Evolutionary conservation across 2,797 vertebrate genomes (phyloP).

Genomic region (Acridotheres tristis): DNA sequence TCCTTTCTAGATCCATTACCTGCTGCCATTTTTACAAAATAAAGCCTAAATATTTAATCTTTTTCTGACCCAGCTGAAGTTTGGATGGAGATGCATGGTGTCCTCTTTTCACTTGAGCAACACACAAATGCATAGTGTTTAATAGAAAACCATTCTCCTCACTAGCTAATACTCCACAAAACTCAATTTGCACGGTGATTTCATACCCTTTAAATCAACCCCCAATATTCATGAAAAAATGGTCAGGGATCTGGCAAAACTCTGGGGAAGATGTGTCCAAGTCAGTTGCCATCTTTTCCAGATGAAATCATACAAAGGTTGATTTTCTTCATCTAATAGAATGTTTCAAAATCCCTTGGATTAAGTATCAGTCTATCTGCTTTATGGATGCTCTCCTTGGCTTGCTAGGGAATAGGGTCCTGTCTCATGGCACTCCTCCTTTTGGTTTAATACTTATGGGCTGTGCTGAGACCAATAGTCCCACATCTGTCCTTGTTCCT

Average conservation of each 20-base stretch:
- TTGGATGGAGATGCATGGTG: neutral
- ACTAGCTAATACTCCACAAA: neutral
- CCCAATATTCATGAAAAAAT: neutral
- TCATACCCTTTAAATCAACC: neutral
- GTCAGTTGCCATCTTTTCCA: neutral
- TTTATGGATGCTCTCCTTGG: neutral
- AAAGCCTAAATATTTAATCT: neutral
- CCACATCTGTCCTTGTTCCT: too few relatives aligned
- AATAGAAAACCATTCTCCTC: neutral
- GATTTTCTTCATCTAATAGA: neutral
- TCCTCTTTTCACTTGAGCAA: neutral
- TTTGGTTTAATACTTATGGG: neutral
- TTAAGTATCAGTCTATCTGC: neutral
- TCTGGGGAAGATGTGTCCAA: neutral
- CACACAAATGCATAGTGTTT: neutral
- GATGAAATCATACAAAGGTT: neutral
- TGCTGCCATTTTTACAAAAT: neutral
- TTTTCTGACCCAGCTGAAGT: neutral
- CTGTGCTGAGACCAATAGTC: neutral
- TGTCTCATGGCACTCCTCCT: neutral
- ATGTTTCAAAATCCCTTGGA: neutral
- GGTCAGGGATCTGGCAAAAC: neutral
- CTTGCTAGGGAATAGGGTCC: neutral
- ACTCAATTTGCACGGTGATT: fast-evolving
- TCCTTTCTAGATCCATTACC: neutral